Evolutionary conservation across 2,888 invertebrate genomes (phyloP).

Genomic region (Xylota sylvarum): DNA sequence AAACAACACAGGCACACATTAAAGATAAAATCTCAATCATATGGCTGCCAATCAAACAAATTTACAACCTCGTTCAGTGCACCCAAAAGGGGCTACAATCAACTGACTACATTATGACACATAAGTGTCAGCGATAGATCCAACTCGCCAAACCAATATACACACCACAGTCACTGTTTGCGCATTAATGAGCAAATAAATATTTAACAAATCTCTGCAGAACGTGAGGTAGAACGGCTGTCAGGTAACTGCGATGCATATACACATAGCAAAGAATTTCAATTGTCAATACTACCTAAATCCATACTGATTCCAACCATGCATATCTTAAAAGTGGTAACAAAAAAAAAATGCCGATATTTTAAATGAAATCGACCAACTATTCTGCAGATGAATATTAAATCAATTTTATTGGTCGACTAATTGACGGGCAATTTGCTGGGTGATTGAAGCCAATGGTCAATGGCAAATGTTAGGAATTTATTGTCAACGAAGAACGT

Average conservation of each 20-base stretch:
- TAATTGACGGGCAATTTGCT: slow-evolving; percentile 74
- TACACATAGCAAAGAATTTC: slow-evolving; percentile 38
- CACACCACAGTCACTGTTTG: slow-evolving; percentile 14
- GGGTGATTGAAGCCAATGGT: slow-evolving; percentile 57
- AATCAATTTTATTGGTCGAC: slow-evolving; percentile 73
- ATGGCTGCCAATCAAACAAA: slow-evolving; percentile 59
- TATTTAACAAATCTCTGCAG: slow-evolving; percentile 55
- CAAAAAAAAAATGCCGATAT: slow-evolving; percentile 4
- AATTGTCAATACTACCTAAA: slow-evolving; percentile 61
- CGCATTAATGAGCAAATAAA: slow-evolving; percentile 69
- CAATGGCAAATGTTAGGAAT: slow-evolving; percentile 56
- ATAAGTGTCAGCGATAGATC: slow-evolving; percentile 55
- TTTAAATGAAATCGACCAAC: slow-evolving; percentile 33
- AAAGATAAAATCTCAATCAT: slow-evolving; percentile 58
- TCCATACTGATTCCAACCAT: slow-evolving; percentile 63
- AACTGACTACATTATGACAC: slow-evolving; percentile 70
- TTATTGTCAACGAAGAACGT: slow-evolving; percentile 53
- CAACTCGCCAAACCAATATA: slow-evolving; percentile 31
- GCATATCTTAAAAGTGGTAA: slow-evolving; percentile 3
- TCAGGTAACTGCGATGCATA: neutral
- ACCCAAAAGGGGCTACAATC: slow-evolving; percentile 44
- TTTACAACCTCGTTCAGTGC: slow-evolving; percentile 50
- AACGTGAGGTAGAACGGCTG: slow-evolving; percentile 34
- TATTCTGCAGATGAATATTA: slow-evolving; percentile 61
- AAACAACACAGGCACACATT: slow-evolving; percentile 10